A percentile compares a stretch with the other conserved stretches of the same genome.
These are phyloP conservation scores for Sus scrofa DNA, from an alignment of 2,113 vertebrate genomes.

Conservation along the genomic window T2T-Sscrofa CM000817.6:84643501-84644000, in stretches of 20 bases:
- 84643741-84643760: not conserved
- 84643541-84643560: rapidly evolving
- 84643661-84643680: not conserved
- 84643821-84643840: rapidly evolving
- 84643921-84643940: no score
- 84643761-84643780: rapidly evolving
- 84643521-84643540: not conserved
- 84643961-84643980: no score
- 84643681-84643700: not conserved
- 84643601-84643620: rapidly evolving
- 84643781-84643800: not conserved
- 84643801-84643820: rapidly evolving
- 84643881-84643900: not conserved
- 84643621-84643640: not conserved
- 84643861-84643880: not conserved
- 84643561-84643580: not conserved
- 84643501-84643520: not conserved
- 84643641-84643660: not conserved
- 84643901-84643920: no score
- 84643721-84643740: not conserved
- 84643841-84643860: not conserved
- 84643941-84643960: no score
- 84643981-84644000: no score
- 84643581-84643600: rapidly evolving
- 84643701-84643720: rapidly evolving